Base-by-base conservation (phyloP, 2,888 invertebrate species). In the Allophyes oxyacanthae region DNA sequence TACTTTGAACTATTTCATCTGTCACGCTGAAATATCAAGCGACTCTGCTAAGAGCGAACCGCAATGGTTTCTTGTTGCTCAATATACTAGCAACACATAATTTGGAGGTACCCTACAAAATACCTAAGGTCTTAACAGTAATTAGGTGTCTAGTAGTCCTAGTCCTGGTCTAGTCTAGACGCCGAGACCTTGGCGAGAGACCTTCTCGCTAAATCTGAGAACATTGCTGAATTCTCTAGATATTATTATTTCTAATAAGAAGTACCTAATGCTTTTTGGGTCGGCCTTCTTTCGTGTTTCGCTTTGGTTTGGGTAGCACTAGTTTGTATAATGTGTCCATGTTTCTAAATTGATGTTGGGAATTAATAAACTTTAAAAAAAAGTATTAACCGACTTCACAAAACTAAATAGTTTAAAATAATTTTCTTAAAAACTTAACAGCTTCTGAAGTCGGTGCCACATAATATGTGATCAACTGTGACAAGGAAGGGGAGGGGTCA, bases 151-250 rank as follows among this genome's bases (percentile, higher is more conserved):
- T 71, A 65, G 49, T 42, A 61, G 56, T 57, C 50, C 60, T 60
- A 63, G 70, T 40, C 43, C 53, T 66, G 59, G 60, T 52, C 36
- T 43, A 71, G 84, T 85, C 85, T 86, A 85, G 86, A 85, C 84
- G 42, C 25, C 34, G n/a, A 49, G 79, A 49, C 79, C 80, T 84
- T 83, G 81, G 38, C 43, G 36, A 34, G 57, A 13, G 66, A 44
- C 81, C 83, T 79, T 80, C 84, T 65, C 69, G 58, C 72, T 67
- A 65, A 52, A 45, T 64, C 49, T 58, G 45, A 43, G 59, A 69
- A 72, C 62, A 65, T 45, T 51, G 54, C 56, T 32, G 49, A 63
- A 46, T 72, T 62, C 58, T 51, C 52, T 13, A 56, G 53, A 58
- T 65, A 57, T 66, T 65, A 57, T 66, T 69, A 51, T 54, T 52